Evolutionary conservation across 2,797 vertebrate genomes (phyloP), one percentile per base, ranked within the genome.

Genomic region (Poliocrania exsul): DNA sequence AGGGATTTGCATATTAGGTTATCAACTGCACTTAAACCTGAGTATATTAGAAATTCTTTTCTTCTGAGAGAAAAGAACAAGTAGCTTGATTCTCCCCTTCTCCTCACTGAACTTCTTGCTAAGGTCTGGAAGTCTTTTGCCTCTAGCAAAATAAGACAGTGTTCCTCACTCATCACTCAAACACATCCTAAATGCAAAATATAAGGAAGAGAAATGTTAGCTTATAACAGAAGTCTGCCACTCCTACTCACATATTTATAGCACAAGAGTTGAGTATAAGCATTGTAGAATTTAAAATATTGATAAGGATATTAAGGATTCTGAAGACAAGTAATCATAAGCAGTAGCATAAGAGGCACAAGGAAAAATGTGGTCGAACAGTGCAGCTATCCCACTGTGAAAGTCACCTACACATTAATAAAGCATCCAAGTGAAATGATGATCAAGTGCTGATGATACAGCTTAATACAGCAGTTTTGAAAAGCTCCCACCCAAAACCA

Each of bases 191-290:
- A 79, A 86, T 94, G 58, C 33, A 90, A 94, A 95, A 83, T 31
- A 92, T 60, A 91, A 75, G 69, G 69, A 88, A 81, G 21, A 92
- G 17, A 92, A 90, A 86, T 23, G 40, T 46, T 64, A 81, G 40
- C 81, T 89, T 79, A 28, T 65, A 81, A 62, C 91, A 94, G 79
- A 91, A 95, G 89, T 92, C 94, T 96, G 89, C 82, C 92, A 93
- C 93, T 92, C 89, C 95, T 88, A 92, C 95, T 86, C 94, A 88
- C 35, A 23, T 64, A 96, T 88, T 95, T 95, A 91, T 93, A 95
- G 89, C 66, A 49, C 8, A 40, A 88, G 49, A 60, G 66, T 49
- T 94, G 92, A 93, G 80, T 60, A 87, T 31, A 82, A 90, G 53
- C 40, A 50, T 86, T 82, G 79, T 38, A 84, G 73, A 94, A 72